Percentiles rank a stretch among this genome's conserved stretches.
Conservation (phyloP, 2,797 vertebrate species). For the Ispidina picta region DNA sequence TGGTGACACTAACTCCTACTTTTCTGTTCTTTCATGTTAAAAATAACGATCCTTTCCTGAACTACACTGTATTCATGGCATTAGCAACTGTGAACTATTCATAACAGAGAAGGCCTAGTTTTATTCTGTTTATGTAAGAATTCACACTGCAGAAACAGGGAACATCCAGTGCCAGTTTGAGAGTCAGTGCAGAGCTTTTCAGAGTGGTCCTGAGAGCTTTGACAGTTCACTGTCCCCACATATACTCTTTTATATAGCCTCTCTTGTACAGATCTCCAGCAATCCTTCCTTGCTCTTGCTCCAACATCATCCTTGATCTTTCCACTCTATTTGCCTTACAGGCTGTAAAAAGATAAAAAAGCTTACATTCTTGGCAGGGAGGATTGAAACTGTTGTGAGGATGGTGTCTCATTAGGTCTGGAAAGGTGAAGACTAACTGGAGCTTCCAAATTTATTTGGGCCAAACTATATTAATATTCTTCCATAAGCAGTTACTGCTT, state of each 20-base stretch:
- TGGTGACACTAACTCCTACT: background rate
- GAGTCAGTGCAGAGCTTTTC: background rate
- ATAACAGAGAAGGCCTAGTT: background rate
- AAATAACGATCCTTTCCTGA: background rate
- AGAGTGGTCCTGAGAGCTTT: background rate
- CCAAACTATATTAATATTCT: background rate
- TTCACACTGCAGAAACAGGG: background rate
- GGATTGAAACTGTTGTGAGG: background rate
- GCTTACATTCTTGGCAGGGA: background rate
- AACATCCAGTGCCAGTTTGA: fast-evolving
- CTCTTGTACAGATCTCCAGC: background rate
- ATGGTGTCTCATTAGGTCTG: background rate
- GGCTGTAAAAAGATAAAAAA: background rate
- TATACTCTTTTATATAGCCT: background rate
- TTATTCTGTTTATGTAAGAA: background rate
- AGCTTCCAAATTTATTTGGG: background rate
- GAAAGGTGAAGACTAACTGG: background rate
- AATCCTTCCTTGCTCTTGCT: background rate
- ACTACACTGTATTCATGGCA: background rate
- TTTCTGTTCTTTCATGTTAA: background rate
- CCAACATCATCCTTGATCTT: background rate
- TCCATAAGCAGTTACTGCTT: background rate
- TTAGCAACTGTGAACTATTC: background rate
- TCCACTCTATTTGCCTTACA: background rate
- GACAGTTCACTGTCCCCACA: background rate